phyloP scores from a whole-genome alignment of 2,888 invertebrate species.

The Theodoxus fluviatilis region DNA sequence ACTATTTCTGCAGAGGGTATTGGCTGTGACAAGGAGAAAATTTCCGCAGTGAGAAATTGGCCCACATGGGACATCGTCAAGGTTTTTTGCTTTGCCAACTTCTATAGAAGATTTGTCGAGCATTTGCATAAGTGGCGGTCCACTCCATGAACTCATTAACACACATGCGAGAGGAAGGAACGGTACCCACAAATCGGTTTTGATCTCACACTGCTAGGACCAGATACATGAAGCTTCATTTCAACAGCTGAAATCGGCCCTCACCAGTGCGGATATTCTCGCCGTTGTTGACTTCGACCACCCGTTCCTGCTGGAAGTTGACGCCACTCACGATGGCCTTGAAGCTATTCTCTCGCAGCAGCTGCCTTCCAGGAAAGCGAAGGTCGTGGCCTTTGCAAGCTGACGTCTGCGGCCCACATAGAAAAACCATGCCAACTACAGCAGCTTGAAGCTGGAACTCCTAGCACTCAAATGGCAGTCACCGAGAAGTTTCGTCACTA shows the following conservation, averaged over 20 bases:
- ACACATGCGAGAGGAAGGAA: slow-evolving; percentile 1
- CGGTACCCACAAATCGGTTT: neutral
- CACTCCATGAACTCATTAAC: slow-evolving; percentile 26
- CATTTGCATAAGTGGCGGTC: slow-evolving; percentile 28
- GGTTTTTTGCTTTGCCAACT: slow-evolving; percentile 32
- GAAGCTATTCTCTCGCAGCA: slow-evolving; percentile 31
- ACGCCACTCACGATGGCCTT: slow-evolving; percentile 25
- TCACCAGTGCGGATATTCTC: slow-evolving; percentile 29
- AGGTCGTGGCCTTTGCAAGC: too few species aligned
- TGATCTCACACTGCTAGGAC: slow-evolving; percentile 30
- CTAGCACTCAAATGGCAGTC: slow-evolving; percentile 34
- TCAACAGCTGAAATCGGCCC: slow-evolving; percentile 23
- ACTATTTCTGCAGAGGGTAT: slow-evolving; percentile 25
- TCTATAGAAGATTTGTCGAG: slow-evolving; percentile 29
- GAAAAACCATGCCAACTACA: too few species aligned
- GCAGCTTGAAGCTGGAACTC: slow-evolving; percentile 33
- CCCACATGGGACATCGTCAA: neutral
- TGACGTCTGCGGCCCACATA: too few species aligned
- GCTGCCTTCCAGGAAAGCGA: slow-evolving; percentile 28
- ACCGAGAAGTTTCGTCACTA: slow-evolving; percentile 30
- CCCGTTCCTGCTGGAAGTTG: slow-evolving; percentile 27
- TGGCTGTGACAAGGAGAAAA: slow-evolving; percentile 17
- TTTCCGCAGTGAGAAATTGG: slow-evolving; percentile 23
- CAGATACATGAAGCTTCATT: slow-evolving; percentile 31
- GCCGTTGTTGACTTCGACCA: slow-evolving; percentile 28